phyloP scores from a whole-genome alignment of 2,888 invertebrate species.

The Drymonia ruficornis region DNA sequence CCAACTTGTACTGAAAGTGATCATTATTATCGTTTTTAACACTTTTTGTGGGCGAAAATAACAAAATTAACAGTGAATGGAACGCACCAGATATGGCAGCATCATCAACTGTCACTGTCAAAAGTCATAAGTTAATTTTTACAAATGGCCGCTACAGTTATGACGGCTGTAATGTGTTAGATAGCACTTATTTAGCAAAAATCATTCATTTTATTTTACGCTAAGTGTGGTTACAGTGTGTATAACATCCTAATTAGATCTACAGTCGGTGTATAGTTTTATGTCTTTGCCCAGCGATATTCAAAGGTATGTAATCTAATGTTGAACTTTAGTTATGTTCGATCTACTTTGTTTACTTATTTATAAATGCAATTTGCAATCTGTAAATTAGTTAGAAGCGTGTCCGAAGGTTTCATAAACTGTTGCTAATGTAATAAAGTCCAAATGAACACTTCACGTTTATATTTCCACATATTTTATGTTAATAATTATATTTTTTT shows the following conservation, averaged over 20 bases:
- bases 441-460: neutral
- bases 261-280: conserved; percentile 15
- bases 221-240: neutral
- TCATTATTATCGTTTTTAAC: too few relatives aligned
- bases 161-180: neutral
- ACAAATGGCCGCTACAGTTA: neutral
- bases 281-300: conserved; percentile 22
- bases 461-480: neutral
- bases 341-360: conserved; percentile 26
- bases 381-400: neutral
- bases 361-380: conserved; percentile 27
- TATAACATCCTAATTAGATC: neutral
- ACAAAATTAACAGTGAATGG: too few relatives aligned
- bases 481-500: too few relatives aligned
- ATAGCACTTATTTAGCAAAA: neutral
- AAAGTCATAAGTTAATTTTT: neutral
- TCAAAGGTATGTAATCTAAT: conserved; percentile 25
- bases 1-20: too few relatives aligned
- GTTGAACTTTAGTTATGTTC: conserved; percentile 12
- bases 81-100: too few relatives aligned
- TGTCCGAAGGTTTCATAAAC: neutral
- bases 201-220: neutral
- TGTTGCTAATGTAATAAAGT: neutral
- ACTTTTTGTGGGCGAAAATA: too few relatives aligned
- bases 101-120: too few relatives aligned